Conservation (phyloP, 2,797 vertebrate species). For the Hyperoplus lanceolatus region DNA sequence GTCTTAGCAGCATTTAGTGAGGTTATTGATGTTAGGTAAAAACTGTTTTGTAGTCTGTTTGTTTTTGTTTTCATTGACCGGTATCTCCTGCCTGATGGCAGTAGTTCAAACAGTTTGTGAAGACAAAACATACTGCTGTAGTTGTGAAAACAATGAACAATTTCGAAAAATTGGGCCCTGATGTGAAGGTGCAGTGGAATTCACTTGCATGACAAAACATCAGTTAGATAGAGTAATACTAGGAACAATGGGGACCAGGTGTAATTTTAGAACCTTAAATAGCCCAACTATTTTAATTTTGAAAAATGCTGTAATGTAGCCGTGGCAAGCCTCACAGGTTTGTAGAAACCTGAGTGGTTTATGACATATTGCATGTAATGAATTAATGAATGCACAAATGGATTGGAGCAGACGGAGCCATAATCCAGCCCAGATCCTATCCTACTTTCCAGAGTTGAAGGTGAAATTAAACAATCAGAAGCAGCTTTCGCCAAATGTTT, state of each 20-base stretch:
- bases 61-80: no score
- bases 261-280: slow-evolving; percentile 29
- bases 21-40: no score
- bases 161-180: neutral
- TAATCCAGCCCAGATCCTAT: slow-evolving; percentile 39
- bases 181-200: neutral
- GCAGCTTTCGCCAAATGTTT: slow-evolving; percentile 35
- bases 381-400: slow-evolving; percentile 39
- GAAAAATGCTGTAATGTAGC: slow-evolving; percentile 34
- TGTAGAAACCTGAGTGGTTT: slow-evolving; percentile 13
- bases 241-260: slow-evolving; percentile 5
- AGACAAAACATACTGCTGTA: no score
- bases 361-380: slow-evolving; percentile 35
- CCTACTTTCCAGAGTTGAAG: slow-evolving; percentile 49
- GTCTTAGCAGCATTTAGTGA: no score
- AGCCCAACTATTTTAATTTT: slow-evolving; percentile 49
- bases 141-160: no score
- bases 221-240: neutral
- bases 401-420: slow-evolving; percentile 43
- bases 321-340: slow-evolving; percentile 31
- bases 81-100: no score
- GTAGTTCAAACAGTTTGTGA: no score
- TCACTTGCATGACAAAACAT: neutral
- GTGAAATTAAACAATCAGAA: slow-evolving; percentile 55
- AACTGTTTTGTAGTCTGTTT: no score